These are phyloP conservation scores for Phymorhynchus buccinoides DNA, from an alignment of 1,140 invertebrate genomes.

Conservation along the genomic window DNA sequence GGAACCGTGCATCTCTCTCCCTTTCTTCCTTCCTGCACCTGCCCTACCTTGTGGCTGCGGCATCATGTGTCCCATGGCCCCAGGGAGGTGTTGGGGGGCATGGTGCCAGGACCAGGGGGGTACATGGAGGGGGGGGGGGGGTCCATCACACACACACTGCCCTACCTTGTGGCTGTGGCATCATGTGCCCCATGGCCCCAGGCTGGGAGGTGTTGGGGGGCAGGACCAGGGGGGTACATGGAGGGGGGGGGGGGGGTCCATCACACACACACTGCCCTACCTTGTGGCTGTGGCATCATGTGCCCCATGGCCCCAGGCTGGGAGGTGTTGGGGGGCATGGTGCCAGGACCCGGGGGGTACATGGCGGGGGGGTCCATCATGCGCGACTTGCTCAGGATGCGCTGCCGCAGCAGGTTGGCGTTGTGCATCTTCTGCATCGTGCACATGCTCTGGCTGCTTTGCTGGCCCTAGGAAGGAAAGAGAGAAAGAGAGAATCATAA, in stretches of 20 bases:
- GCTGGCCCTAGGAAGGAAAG: not conserved
- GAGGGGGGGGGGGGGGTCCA: too few relatives aligned
- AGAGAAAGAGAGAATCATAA: not conserved
- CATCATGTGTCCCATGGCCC: not conserved
- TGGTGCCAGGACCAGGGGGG: too few relatives aligned
- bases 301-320: constrained; percentile 53
- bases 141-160: too few relatives aligned
- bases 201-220: constrained; percentile 33
- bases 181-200: constrained; percentile 54
- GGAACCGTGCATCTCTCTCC: too few relatives aligned
- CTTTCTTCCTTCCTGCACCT: too few relatives aligned
- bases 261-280: too few relatives aligned
- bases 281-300: constrained; percentile 52
- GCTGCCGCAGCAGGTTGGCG: constrained; percentile 52
- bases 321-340: constrained; percentile 32
- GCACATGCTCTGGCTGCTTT: constrained; percentile 69
- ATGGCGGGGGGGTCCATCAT: constrained; percentile 46
- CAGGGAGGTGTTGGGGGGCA: not conserved
- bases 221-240: constrained; percentile 22
- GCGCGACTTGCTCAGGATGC: constrained; percentile 53
- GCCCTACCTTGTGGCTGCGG: too few relatives aligned
- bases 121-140: too few relatives aligned
- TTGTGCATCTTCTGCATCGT: constrained; percentile 61
- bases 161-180: constrained; percentile 51
- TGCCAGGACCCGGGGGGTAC: constrained; percentile 19